These are phyloP conservation scores for Hesperia comma DNA, from an alignment of 2,888 invertebrate species.

Conservation along the genomic window DNA sequence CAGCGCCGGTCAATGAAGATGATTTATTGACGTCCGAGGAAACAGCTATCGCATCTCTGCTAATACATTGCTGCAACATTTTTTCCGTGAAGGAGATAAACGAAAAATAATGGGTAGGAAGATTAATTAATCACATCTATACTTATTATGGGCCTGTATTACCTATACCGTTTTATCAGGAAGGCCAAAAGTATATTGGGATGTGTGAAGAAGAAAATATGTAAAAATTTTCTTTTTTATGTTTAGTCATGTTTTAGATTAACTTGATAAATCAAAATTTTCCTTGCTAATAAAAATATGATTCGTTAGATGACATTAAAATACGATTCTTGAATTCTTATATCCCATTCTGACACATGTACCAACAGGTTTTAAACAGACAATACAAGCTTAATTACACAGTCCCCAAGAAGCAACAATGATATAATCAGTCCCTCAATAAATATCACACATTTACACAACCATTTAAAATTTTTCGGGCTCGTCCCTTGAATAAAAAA, in stretches of 20 bases:
- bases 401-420: too few relatives aligned
- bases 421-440: too few relatives aligned
- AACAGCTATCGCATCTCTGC: conserved; percentile 29
- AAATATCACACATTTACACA: too few relatives aligned
- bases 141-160: conserved; percentile 55
- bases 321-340: too few relatives aligned
- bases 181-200: conserved; percentile 31
- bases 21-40: conserved; percentile 29
- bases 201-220: background rate
- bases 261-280: too few relatives aligned
- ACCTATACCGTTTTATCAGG: conserved; percentile 67
- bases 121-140: conserved; percentile 61
- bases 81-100: conserved; percentile 39
- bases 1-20: conserved; percentile 25
- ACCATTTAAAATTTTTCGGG: too few relatives aligned
- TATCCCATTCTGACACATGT: too few relatives aligned
- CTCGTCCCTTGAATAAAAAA: background rate
- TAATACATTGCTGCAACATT: conserved; percentile 37
- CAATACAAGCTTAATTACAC: too few relatives aligned
- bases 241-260: background rate
- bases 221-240: too few relatives aligned
- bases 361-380: too few relatives aligned
- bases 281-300: too few relatives aligned
- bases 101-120: conserved; percentile 46
- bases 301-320: too few relatives aligned